phyloP scores from a whole-genome alignment of 2,797 vertebrate species.

The Otolemur crassicaudatus region DNA sequence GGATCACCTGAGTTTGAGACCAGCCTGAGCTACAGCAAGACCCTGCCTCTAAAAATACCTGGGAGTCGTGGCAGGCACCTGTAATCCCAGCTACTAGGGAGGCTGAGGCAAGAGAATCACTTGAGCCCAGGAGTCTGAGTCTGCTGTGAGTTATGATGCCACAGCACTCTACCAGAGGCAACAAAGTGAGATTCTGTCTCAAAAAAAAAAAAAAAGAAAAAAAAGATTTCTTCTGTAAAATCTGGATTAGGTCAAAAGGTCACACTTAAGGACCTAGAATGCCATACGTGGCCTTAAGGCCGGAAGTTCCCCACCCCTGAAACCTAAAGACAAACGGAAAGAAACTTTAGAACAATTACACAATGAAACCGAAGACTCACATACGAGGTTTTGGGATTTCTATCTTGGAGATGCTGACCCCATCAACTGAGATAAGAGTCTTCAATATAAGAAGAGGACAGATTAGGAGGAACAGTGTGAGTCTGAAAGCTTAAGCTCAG shows the following conservation, averaged over 20 bases:
- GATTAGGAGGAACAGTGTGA: neutral
- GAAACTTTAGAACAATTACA: neutral
- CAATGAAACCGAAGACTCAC: constrained; percentile 17
- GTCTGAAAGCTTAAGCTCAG: neutral
- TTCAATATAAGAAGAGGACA: neutral
- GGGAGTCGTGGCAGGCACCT: too few species aligned
- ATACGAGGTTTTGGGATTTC: neutral
- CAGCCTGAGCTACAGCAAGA: too few species aligned
- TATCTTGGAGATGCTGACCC: neutral
- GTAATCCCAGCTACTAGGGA: too few species aligned
- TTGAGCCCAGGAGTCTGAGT: too few species aligned
- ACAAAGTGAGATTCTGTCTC: too few species aligned
- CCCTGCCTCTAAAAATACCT: too few species aligned
- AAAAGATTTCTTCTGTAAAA: neutral
- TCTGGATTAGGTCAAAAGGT: neutral
- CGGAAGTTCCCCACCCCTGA: neutral
- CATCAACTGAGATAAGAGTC: constrained; percentile 7
- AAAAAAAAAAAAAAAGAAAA: too few species aligned
- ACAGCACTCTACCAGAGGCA: too few species aligned
- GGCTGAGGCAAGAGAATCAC: too few species aligned
- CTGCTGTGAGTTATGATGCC: too few species aligned
- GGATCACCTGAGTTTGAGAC: too few species aligned
- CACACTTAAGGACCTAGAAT: neutral
- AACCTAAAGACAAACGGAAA: constrained; percentile 31
- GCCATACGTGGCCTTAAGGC: neutral